phyloP scores from a whole-genome alignment of 2,888 invertebrate genomes.

The Rotaria macrura region DNA sequence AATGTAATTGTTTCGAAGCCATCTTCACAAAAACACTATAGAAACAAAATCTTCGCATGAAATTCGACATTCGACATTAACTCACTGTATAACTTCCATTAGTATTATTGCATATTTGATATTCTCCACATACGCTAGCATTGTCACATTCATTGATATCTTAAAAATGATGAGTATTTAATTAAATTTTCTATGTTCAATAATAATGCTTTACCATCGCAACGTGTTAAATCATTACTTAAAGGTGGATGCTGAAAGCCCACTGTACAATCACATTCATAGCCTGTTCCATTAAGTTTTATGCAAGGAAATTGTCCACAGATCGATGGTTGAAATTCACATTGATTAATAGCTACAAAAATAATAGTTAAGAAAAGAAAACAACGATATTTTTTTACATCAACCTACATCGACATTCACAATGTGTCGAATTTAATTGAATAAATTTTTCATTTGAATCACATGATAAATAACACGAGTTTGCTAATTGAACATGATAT shows the following conservation, averaged over 20 bases:
- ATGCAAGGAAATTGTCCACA: not conserved
- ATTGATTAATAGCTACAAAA: not conserved
- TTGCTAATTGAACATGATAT: not conserved
- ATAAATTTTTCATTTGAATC: not conserved
- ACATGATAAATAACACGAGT: not conserved
- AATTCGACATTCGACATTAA: not conserved
- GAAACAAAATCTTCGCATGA: not conserved
- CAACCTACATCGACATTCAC: not conserved
- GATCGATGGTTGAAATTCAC: not conserved
- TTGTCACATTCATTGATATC: slow-evolving; percentile 13
- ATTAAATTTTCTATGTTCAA: too few species aligned
- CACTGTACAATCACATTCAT: not conserved
- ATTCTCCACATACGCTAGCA: not conserved
- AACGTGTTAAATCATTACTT: not conserved
- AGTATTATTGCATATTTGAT: not conserved
- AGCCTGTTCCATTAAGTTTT: not conserved
- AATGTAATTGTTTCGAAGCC: not conserved
- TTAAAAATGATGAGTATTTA: not conserved
- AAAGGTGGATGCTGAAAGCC: not conserved
- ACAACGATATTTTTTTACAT: not conserved
- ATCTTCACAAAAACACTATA: not conserved
- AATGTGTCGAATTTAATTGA: not conserved
- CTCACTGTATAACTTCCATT: not conserved
- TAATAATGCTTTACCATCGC: not conserved
- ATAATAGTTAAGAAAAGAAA: not conserved